A percentile compares a stretch with the other conserved stretches of the same genome.
phyloP scores from a whole-genome alignment of 2,113 vertebrate genomes.

The Lophotis ruficrista region DNA sequence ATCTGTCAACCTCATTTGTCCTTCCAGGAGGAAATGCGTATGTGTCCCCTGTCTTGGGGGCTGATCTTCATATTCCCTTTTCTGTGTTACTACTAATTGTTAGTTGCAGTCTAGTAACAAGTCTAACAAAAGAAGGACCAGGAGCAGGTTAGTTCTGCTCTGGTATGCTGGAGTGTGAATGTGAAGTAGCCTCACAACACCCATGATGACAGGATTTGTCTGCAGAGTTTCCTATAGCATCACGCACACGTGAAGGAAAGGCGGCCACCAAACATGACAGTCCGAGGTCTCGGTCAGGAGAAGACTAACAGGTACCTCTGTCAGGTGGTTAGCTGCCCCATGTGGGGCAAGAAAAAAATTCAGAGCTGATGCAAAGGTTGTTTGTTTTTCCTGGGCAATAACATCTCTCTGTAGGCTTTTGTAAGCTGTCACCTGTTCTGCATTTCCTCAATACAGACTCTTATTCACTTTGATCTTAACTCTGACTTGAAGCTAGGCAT shows the following conservation, averaged over 20 bases:
- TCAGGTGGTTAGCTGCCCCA: neutral
- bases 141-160: neutral
- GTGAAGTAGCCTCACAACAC: neutral
- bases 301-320: neutral
- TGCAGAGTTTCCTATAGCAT: neutral
- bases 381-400: neutral
- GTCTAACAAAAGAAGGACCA: neutral
- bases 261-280: neutral
- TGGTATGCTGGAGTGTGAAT: neutral
- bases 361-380: neutral
- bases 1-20: neutral
- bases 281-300: neutral
- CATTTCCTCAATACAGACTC: neutral
- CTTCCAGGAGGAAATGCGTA: neutral
- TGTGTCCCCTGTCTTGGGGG: too few relatives aligned
- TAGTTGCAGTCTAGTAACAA: neutral
- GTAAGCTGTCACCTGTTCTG: neutral
- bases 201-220: neutral
- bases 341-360: neutral
- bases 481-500: neutral
- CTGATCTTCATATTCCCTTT: neutral
- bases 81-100: neutral
- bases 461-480: neutral
- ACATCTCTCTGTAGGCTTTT: neutral
- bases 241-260: neutral